phyloP scores from a whole-genome alignment of 2,113 vertebrate genomes.

The Calidris pugnax region DNA sequence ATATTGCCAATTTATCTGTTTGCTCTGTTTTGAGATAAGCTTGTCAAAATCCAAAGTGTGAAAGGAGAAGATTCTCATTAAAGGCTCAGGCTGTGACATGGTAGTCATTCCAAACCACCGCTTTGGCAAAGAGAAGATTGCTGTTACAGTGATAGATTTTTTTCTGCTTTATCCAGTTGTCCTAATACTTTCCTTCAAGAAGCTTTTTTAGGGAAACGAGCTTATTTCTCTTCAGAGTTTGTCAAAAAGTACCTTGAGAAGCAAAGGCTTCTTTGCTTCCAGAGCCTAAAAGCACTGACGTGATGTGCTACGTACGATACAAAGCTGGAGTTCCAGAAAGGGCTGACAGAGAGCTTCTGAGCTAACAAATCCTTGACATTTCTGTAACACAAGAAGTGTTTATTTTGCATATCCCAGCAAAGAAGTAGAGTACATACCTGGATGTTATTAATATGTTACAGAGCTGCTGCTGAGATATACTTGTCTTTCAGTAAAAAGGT shows the following conservation, averaged over 20 bases:
- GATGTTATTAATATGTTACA: not conserved
- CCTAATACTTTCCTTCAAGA: not conserved
- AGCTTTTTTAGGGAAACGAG: not conserved
- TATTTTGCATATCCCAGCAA: not conserved
- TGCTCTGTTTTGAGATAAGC: not conserved
- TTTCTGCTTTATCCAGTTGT: not conserved
- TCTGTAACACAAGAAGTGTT: not conserved
- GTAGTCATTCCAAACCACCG: fast-evolving
- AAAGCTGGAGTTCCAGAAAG: not conserved
- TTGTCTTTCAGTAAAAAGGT: not conserved
- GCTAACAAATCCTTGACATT: slow-evolving; percentile 1
- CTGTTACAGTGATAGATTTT: not conserved
- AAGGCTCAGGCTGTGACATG: not conserved
- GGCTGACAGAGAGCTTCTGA: not conserved
- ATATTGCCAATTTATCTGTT: not conserved
- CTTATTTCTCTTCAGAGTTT: slow-evolving; percentile 7
- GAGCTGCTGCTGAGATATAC: not conserved
- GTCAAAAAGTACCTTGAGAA: not conserved
- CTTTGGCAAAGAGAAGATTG: not conserved
- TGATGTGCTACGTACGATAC: not conserved
- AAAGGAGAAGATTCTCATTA: not conserved
- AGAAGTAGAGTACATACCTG: not conserved
- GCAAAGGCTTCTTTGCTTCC: not conserved
- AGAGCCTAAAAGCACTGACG: not conserved
- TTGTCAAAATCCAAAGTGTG: not conserved